Conservation (phyloP, 2,113 vertebrate species). For the Caloenas nicobarica region DNA sequence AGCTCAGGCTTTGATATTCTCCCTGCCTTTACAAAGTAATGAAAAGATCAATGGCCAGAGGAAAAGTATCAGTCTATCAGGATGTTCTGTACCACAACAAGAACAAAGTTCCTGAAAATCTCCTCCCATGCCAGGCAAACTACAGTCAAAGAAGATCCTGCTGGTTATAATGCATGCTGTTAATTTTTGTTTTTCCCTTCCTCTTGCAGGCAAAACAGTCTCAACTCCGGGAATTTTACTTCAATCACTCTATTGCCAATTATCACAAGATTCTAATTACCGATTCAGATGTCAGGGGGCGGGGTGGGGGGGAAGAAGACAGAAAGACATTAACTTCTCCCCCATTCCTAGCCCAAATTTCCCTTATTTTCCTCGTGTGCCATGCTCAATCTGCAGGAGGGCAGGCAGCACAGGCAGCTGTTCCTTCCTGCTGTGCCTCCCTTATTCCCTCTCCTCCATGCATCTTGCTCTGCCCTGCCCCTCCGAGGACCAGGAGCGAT, state of each 20-base stretch:
- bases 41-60: neutral
- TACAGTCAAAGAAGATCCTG: neutral
- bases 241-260: neutral
- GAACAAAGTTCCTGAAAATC: neutral
- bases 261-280: neutral
- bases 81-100: neutral
- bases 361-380: neutral
- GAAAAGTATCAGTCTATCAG: neutral
- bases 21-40: neutral
- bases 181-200: neutral
- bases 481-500: neutral
- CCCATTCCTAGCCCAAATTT: neutral
- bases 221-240: neutral
- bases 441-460: neutral
- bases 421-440: neutral
- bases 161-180: neutral
- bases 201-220: neutral
- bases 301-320: rapidly evolving
- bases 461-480: neutral
- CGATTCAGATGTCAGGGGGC: neutral
- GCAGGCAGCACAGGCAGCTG: neutral
- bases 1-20: neutral
- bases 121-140: neutral
- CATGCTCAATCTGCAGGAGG: neutral
- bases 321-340: neutral